Conservation (phyloP, 2,113 vertebrate species). For the Urocolius indicus region DNA sequence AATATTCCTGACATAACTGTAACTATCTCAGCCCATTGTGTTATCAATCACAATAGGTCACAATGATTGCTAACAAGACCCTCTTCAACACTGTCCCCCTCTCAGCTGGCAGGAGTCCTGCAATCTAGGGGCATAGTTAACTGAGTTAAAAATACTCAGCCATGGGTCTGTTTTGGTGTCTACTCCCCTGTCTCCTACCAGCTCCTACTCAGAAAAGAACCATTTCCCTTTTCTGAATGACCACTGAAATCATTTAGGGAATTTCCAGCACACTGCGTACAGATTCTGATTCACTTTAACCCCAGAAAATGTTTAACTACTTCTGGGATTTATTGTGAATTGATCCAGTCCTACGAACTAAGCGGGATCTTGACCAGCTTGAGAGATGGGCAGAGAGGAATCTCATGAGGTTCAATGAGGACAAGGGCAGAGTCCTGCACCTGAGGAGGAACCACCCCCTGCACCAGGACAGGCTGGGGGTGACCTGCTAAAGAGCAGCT, state of each 20-base stretch:
- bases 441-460: no score
- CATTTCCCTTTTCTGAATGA: constrained; percentile 85
- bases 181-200: constrained; percentile 71
- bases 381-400: no score
- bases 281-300: constrained; percentile 82
- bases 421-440: no score
- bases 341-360: background rate
- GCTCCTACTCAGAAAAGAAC: constrained; percentile 79
- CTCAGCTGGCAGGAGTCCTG: constrained; percentile 36
- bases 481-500: no score
- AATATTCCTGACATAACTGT: background rate
- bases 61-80: background rate
- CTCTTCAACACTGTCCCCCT: background rate
- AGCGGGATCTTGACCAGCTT: background rate
- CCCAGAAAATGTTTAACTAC: constrained; percentile 77
- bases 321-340: constrained; percentile 67
- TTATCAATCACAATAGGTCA: background rate
- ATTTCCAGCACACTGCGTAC: constrained; percentile 77
- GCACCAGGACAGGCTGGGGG: no score
- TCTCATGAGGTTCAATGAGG: no score
- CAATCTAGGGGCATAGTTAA: background rate
- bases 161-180: constrained; percentile 59
- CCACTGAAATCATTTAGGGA: constrained; percentile 81
- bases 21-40: background rate
- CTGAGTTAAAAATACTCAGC: constrained; percentile 65